Evolutionary conservation across 2,113 vertebrate species (phyloP).

Genomic region (Thermophis baileyi): DNA sequence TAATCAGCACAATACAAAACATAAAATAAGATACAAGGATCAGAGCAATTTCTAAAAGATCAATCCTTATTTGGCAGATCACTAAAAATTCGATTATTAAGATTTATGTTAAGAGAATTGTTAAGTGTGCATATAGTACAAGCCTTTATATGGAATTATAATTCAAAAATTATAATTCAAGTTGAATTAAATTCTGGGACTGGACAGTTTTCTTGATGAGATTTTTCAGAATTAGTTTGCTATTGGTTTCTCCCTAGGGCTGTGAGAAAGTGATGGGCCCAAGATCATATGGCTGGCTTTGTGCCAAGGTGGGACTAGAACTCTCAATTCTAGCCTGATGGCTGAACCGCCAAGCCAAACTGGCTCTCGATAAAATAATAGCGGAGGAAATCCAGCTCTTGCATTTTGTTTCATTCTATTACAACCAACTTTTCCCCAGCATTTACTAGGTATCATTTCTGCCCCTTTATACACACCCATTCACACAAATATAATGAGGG

Average conservation of each 20-base stretch:
- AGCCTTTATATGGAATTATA: too few species aligned
- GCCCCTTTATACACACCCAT: not conserved
- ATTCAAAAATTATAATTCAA: too few species aligned
- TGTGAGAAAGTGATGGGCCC: not conserved
- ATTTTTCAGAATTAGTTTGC: not conserved
- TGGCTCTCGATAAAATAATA: too few species aligned
- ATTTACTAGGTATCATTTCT: not conserved
- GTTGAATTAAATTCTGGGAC: too few species aligned
- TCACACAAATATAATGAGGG: not conserved
- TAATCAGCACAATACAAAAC: not conserved
- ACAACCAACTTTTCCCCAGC: not conserved
- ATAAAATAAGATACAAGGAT: not conserved
- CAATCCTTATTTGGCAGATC: not conserved
- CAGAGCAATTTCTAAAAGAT: not conserved
- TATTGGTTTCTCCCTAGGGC: not conserved
- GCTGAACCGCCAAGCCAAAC: too few species aligned
- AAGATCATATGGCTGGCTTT: not conserved
- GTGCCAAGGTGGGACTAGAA: too few species aligned
- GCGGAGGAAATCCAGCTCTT: not conserved
- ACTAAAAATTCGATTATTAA: not conserved
- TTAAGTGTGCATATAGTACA: too few species aligned
- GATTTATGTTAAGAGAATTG: not conserved
- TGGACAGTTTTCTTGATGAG: not conserved
- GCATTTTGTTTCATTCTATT: not conserved
- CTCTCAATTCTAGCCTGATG: too few species aligned